A percentile compares a stretch with the other conserved stretches of the same genome.
phyloP scores from a whole-genome alignment of 2,797 vertebrate species.

The Distichodus sexfasciatus region DNA sequence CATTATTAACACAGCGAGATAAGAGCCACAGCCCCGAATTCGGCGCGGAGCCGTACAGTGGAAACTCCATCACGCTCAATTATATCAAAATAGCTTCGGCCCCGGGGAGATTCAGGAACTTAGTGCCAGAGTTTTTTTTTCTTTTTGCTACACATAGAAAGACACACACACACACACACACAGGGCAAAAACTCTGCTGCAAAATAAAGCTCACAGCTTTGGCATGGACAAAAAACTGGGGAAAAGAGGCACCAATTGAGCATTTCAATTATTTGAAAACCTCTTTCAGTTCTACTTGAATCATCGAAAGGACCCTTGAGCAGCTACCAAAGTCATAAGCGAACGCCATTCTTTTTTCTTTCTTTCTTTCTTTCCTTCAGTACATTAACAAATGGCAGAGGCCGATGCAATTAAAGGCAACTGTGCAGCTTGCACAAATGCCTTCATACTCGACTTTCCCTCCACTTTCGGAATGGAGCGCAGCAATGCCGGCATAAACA shows the following conservation, averaged over 20 bases:
- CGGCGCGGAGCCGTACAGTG: not conserved
- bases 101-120: not conserved
- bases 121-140: no score
- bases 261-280: slow-evolving; percentile 71
- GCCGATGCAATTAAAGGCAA: slow-evolving; percentile 69
- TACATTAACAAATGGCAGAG: slow-evolving; percentile 71
- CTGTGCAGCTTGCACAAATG: slow-evolving; percentile 58
- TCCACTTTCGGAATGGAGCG: no score
- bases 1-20: slow-evolving; percentile 10
- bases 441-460: slow-evolving; percentile 32
- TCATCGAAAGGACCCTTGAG: slow-evolving; percentile 68
- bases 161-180: no score
- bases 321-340: slow-evolving; percentile 61
- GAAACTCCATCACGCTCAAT: slow-evolving; percentile 14
- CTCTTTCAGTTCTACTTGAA: slow-evolving; percentile 63
- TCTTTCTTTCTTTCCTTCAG: slow-evolving; percentile 54
- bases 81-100: not conserved
- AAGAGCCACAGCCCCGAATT: not conserved
- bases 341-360: slow-evolving; percentile 58
- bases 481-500: no score
- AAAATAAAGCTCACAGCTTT: slow-evolving; percentile 56
- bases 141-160: no score
- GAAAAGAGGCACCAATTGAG: slow-evolving; percentile 39
- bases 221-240: slow-evolving; percentile 39
- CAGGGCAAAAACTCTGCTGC: no score